A percentile compares a stretch with the other conserved stretches of the same genome.
phyloP scores from a whole-genome alignment of 2,888 invertebrate genomes.

The Elegia similella region DNA sequence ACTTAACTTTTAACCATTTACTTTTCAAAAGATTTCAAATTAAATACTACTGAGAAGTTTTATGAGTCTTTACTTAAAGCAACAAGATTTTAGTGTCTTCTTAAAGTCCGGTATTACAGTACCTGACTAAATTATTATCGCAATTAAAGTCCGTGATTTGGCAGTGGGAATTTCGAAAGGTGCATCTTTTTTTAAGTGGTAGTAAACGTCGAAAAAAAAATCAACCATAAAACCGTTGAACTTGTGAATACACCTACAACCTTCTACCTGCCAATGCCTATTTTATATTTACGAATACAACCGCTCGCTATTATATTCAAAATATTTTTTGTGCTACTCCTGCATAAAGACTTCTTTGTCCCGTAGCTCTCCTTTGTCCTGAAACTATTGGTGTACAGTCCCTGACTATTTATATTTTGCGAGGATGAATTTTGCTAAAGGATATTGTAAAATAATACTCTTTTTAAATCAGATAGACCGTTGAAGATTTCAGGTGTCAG shows the following conservation, averaged over 20 bases:
- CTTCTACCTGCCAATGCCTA: slow-evolving; percentile 70
- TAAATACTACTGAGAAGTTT: not conserved
- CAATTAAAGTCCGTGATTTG: slow-evolving; percentile 13
- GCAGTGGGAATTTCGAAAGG: slow-evolving; percentile 72
- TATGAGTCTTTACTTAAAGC: slow-evolving; percentile 29
- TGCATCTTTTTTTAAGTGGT: slow-evolving; percentile 46
- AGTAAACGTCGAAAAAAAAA: slow-evolving; percentile 41
- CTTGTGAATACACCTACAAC: slow-evolving; percentile 74
- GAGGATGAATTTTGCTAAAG: slow-evolving; percentile 5
- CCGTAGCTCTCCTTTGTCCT: slow-evolving; percentile 53
- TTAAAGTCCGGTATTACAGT: not conserved
- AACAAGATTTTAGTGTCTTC: slow-evolving; percentile 28
- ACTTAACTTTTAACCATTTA: too few species aligned
- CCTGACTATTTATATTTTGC: slow-evolving; percentile 4
- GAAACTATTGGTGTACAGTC: slow-evolving; percentile 31
- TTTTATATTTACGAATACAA: slow-evolving; percentile 78
- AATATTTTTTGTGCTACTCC: slow-evolving; percentile 56
- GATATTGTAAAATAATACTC: not conserved
- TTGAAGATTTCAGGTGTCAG: not conserved
- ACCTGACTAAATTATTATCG: slow-evolving; percentile 1
- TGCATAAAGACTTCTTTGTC: slow-evolving; percentile 65
- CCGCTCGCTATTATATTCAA: slow-evolving; percentile 54
- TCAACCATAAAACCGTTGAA: slow-evolving; percentile 46
- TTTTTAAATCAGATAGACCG: not conserved
- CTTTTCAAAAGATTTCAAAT: not conserved